Evolutionary conservation across 2,888 invertebrate species (phyloP).

Genomic region (Plagiodera versicolora): DNA sequence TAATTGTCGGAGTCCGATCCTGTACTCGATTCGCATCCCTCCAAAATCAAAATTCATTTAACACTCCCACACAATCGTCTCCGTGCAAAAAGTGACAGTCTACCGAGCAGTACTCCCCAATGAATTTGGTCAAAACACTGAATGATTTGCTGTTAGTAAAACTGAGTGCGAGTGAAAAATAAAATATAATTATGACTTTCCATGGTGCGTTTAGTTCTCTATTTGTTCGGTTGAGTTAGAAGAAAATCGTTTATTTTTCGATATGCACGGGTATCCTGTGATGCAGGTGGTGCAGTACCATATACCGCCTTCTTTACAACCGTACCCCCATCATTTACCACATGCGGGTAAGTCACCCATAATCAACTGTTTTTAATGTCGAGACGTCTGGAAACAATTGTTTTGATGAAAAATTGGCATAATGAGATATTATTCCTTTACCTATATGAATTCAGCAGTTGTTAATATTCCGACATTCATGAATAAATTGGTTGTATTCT

Average conservation of each 20-base stretch:
- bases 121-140: not conserved
- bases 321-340: constrained; percentile 48
- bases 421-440: too few relatives aligned
- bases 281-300: constrained; percentile 70
- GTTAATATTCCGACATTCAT: not conserved
- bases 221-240: constrained; percentile 1
- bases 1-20: constrained; percentile 16
- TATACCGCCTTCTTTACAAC: constrained; percentile 57
- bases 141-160: not conserved
- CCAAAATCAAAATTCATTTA: constrained; percentile 37
- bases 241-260: constrained; percentile 2
- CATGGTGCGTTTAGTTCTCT: constrained; percentile 7
- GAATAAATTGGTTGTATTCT: too few relatives aligned
- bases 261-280: constrained; percentile 66
- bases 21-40: constrained; percentile 28
- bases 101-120: not conserved
- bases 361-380: not conserved
- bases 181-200: not conserved
- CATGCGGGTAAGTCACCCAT: constrained; percentile 33
- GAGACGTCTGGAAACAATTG: not conserved
- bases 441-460: too few relatives aligned
- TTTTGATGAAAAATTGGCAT: too few relatives aligned
- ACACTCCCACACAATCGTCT: constrained; percentile 33
- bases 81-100: constrained; percentile 4
- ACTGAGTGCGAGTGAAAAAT: not conserved